Percentiles rank a stretch among this genome's conserved stretches.
phyloP scores from a whole-genome alignment of 1,140 invertebrate species.

The Dendroctonus valens region DNA sequence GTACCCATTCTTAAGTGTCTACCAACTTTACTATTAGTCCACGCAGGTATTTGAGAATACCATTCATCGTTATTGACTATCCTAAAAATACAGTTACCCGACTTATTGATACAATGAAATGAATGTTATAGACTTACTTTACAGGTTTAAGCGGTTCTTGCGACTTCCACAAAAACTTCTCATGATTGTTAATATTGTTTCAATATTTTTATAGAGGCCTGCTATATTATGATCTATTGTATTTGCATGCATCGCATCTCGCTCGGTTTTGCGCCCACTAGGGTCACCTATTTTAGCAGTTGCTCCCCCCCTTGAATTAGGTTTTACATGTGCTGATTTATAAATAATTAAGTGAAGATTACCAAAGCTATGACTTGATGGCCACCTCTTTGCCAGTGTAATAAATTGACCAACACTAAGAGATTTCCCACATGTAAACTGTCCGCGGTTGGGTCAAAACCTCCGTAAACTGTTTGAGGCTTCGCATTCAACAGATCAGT shows the following conservation, averaged over 20 bases:
- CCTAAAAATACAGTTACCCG: slow-evolving; percentile 53
- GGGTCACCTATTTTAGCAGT: slow-evolving; percentile 96
- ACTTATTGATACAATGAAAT: neutral
- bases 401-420: slow-evolving; percentile 84
- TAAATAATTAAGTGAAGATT: slow-evolving; percentile 38
- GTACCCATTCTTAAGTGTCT: slow-evolving; percentile 84
- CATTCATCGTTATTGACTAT: slow-evolving; percentile 87
- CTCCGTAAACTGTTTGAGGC: slow-evolving; percentile 85
- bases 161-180: slow-evolving; percentile 52
- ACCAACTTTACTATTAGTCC: slow-evolving; percentile 77
- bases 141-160: slow-evolving; percentile 33
- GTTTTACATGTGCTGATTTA: neutral
- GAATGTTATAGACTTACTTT: slow-evolving; percentile 25
- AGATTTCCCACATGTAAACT: slow-evolving; percentile 97
- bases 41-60: slow-evolving; percentile 80
- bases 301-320: slow-evolving; percentile 74
- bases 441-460: slow-evolving; percentile 96
- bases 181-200: slow-evolving; percentile 82
- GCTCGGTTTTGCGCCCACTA: slow-evolving; percentile 78
- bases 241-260: slow-evolving; percentile 59
- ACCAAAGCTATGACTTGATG: slow-evolving; percentile 85
- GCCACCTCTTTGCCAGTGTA: slow-evolving; percentile 90
- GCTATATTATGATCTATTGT: slow-evolving; percentile 67
- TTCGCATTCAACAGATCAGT: slow-evolving; percentile 60
- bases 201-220: slow-evolving; percentile 71